phyloP scores from a whole-genome alignment of 1,140 invertebrate species.

The Leptopilina boulardi region DNA sequence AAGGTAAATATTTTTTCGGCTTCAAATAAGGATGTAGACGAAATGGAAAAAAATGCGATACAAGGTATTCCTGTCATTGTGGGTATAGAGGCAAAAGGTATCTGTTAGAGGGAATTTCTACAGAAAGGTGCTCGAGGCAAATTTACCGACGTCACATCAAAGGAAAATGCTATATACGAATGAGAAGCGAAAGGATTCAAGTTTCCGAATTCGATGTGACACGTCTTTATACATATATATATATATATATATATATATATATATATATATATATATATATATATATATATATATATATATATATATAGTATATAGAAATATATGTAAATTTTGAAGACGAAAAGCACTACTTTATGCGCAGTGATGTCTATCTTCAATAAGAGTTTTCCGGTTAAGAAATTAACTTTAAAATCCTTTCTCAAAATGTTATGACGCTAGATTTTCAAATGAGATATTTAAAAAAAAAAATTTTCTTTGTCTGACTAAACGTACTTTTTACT shows the following conservation, averaged over 20 bases:
- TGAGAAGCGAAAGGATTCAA: slow-evolving; percentile 12
- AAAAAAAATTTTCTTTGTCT: no score
- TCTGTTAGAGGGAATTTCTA: slow-evolving; percentile 3
- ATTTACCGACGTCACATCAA: slow-evolving; percentile 14
- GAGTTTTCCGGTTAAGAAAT: background rate
- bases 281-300: no score
- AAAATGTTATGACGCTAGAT: no score
- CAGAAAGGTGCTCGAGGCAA: slow-evolving; percentile 23
- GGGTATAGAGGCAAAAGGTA: background rate
- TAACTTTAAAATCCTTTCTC: background rate
- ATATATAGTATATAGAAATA: background rate
- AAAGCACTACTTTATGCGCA: slow-evolving; percentile 8
- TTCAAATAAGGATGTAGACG: background rate
- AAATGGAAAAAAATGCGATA: slow-evolving; percentile 1
- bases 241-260: no score
- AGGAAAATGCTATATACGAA: background rate
- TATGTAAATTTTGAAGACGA: background rate
- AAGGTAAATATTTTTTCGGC: background rate
- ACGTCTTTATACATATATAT: background rate
- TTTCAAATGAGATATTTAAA: no score
- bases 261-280: no score
- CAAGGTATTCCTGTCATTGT: background rate
- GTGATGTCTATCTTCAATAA: background rate
- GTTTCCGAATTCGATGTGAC: slow-evolving; percentile 24
- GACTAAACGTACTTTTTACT: no score